These are phyloP conservation scores for Athripsodes cinereus DNA, from an alignment of 2,888 invertebrate species.

Conservation along the genomic window DNA sequence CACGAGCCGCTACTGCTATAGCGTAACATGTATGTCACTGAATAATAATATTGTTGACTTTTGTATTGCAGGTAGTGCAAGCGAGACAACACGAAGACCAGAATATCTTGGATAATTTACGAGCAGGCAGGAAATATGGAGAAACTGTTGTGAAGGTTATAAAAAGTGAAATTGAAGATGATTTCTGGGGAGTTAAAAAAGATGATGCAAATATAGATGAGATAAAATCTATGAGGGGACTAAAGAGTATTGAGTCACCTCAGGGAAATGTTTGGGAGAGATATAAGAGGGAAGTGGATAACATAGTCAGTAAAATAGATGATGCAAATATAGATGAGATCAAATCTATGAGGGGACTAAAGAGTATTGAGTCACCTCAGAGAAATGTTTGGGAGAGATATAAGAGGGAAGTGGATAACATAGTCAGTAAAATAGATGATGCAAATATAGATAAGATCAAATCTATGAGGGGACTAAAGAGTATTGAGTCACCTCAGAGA, in stretches of 20 bases:
- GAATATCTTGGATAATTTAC: conserved; percentile 11
- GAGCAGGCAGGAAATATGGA: not conserved
- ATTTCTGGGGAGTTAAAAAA: conserved; percentile 11
- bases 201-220: not conserved
- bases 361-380: not conserved
- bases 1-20: too few relatives aligned
- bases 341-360: conserved; percentile 7
- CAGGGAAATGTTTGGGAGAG: not conserved
- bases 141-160: not conserved
- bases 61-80: conserved; percentile 8
- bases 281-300: not conserved
- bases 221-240: conserved; percentile 3
- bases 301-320: not conserved
- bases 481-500: not conserved
- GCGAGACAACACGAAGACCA: conserved; percentile 20
- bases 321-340: not conserved
- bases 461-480: conserved; percentile 6
- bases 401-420: not conserved
- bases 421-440: not conserved
- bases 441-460: not conserved
- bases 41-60: too few relatives aligned
- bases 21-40: too few relatives aligned
- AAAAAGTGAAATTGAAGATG: conserved; percentile 8
- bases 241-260: not conserved
- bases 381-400: not conserved